Percentiles rank a stretch among this genome's conserved stretches.
These are phyloP conservation scores for Ganaspis brasiliensis DNA, from an alignment of 2,888 invertebrate species.

Conservation along the genomic window DNA sequence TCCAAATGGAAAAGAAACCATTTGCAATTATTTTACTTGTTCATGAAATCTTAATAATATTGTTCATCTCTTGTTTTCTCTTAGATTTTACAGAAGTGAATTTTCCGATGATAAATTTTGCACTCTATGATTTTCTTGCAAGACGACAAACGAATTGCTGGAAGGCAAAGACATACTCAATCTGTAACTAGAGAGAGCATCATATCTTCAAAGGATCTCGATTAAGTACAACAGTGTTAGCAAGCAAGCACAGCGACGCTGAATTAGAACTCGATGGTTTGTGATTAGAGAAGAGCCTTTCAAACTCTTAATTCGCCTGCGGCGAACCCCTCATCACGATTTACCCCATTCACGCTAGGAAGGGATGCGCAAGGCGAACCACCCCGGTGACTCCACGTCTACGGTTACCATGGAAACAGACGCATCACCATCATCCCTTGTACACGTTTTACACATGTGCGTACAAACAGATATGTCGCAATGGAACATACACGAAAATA, in stretches of 20 bases:
- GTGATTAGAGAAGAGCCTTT: slow-evolving; percentile 60
- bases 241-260: slow-evolving; percentile 50
- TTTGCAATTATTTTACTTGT: too few species aligned
- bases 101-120: not conserved
- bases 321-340: slow-evolving; percentile 50
- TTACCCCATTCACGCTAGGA: slow-evolving; percentile 43
- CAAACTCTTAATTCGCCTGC: slow-evolving; percentile 62
- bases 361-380: slow-evolving; percentile 44
- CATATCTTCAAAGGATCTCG: slow-evolving; percentile 51
- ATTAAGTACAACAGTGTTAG: slow-evolving; percentile 50
- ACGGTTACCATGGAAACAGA: slow-evolving; percentile 60
- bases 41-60: too few species aligned
- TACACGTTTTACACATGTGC: slow-evolving; percentile 23
- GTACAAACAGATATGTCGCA: slow-evolving; percentile 32
- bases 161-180: slow-evolving; percentile 49
- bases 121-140: slow-evolving; percentile 41
- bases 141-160: slow-evolving; percentile 44
- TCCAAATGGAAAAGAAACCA: too few species aligned
- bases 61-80: not conserved
- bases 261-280: slow-evolving; percentile 55
- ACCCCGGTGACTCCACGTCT: slow-evolving; percentile 44
- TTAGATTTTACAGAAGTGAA: not conserved
- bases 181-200: slow-evolving; percentile 47
- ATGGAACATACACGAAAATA: not conserved
- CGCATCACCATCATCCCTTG: slow-evolving; percentile 54